These are phyloP conservation scores for Litoditis marina DNA, from an alignment of 2,888 invertebrate genomes.

Conservation along the genomic window DNA sequence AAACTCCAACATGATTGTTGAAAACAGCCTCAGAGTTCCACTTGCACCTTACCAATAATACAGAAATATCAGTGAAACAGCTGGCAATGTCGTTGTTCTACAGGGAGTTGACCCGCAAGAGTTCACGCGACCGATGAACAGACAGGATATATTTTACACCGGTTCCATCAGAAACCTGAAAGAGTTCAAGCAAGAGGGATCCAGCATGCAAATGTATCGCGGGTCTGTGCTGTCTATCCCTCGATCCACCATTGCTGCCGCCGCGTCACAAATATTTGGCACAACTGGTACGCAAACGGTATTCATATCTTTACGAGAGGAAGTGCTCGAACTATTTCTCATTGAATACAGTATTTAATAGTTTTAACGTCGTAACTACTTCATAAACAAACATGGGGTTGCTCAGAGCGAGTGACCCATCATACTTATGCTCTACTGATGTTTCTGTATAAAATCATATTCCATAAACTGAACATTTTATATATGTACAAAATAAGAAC, in stretches of 20 bases:
- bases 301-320: background rate
- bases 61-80: no score
- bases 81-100: constrained; percentile 19
- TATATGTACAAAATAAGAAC: no score
- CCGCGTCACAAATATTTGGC: constrained; percentile 45
- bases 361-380: no score
- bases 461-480: no score
- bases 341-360: background rate
- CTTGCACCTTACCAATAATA: no score
- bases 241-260: constrained; percentile 37
- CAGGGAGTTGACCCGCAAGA: constrained; percentile 58
- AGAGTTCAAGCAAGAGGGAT: constrained; percentile 70
- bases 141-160: constrained; percentile 92
- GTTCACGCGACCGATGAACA: constrained; percentile 52
- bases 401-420: no score
- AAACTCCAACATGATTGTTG: no score
- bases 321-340: background rate
- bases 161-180: constrained; percentile 89
- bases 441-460: no score
- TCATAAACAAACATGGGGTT: no score
- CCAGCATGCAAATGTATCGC: constrained; percentile 32
- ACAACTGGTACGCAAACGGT: background rate
- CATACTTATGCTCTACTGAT: no score
- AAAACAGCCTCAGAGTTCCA: no score
- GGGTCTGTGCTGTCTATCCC: constrained; percentile 43